phyloP scores from a whole-genome alignment of 2,888 invertebrate species.

The Rhagium mordax region DNA sequence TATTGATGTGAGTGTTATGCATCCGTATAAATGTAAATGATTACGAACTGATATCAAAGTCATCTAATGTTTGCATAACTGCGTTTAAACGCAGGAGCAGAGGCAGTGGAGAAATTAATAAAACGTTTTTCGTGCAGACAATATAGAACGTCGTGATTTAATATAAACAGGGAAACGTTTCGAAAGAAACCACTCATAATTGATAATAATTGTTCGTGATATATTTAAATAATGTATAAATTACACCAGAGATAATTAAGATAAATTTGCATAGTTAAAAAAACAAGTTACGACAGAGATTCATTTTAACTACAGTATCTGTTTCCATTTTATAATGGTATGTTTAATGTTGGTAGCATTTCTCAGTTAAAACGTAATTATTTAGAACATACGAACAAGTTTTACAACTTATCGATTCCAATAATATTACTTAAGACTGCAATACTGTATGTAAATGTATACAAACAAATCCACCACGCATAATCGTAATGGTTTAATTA shows the following conservation, averaged over 20 bases:
- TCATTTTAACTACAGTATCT: background rate
- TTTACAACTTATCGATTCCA: constrained; percentile 23
- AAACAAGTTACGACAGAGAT: background rate
- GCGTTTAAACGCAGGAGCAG: background rate
- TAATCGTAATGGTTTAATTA: constrained; percentile 17
- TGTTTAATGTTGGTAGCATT: constrained; percentile 6
- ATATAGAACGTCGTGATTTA: background rate
- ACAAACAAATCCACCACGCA: constrained; percentile 15
- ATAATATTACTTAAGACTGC: constrained; percentile 19
- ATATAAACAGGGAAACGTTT: background rate
- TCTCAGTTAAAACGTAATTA: constrained; percentile 3
- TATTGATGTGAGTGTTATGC: no score
- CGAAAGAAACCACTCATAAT: background rate
- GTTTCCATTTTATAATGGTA: background rate
- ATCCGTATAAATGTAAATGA: no score
- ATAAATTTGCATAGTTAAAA: background rate
- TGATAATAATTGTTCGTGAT: background rate
- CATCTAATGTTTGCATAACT: no score
- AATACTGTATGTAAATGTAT: constrained; percentile 12
- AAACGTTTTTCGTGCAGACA: background rate
- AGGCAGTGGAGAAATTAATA: background rate
- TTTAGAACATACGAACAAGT: constrained; percentile 18
- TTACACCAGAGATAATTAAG: background rate
- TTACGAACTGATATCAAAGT: no score
- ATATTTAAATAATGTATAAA: background rate